Conservation (phyloP, 2,888 invertebrate genomes). For the Standfussiana lucernea region DNA sequence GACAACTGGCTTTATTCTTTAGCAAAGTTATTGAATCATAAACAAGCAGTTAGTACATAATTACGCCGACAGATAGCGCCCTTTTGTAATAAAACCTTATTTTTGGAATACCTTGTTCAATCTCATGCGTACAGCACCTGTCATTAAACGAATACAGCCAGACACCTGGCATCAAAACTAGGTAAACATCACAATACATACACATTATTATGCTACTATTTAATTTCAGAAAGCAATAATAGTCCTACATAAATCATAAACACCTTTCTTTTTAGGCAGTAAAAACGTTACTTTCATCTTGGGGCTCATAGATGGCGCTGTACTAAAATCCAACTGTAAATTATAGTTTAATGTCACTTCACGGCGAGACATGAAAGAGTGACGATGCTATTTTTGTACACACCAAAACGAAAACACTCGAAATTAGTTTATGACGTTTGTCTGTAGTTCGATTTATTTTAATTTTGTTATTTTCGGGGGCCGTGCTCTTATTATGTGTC, state of each 20-base stretch:
- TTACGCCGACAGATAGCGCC: conserved; percentile 51
- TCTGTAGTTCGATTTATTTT: conserved; percentile 91
- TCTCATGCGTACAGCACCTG: conserved; percentile 54
- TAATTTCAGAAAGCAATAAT: conserved; percentile 82
- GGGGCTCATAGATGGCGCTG: conserved; percentile 86
- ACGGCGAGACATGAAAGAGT: conserved; percentile 88
- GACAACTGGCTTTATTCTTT: conserved; percentile 38
- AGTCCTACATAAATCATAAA: conserved; percentile 84
- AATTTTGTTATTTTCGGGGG: conserved; percentile 90
- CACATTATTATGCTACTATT: conserved; percentile 77
- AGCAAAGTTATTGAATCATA: conserved; percentile 55
- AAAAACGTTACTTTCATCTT: conserved; percentile 85
- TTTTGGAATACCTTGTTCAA: conserved; percentile 52
- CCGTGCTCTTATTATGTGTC: conserved; percentile 85
- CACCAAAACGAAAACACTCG: conserved; percentile 90
- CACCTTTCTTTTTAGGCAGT: conserved; percentile 83
- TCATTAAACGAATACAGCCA: conserved; percentile 59
- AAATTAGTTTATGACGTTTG: conserved; percentile 91
- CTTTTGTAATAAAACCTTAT: conserved; percentile 63
- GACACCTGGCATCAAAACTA: conserved; percentile 65
- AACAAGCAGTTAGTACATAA: conserved; percentile 46
- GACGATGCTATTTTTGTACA: conserved; percentile 89
- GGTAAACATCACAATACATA: conserved; percentile 67
- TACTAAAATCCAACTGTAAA: conserved; percentile 84
- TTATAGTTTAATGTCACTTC: conserved; percentile 89